Evolutionary conservation across 2,797 vertebrate genomes (phyloP).

Genomic region (Acipenser transmontanus): DNA sequence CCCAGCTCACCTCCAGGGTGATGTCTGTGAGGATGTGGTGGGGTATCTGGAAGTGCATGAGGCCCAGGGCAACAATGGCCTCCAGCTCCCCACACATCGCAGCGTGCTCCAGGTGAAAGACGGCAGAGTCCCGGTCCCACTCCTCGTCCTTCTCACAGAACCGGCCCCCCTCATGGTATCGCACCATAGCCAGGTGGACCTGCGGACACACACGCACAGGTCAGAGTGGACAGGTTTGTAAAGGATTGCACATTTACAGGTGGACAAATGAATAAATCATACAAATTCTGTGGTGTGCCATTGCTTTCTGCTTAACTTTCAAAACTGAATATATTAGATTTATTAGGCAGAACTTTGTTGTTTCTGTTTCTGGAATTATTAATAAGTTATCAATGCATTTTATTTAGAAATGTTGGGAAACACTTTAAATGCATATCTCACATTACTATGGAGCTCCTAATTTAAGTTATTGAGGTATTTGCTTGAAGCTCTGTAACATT

Average conservation of each 20-base stretch:
- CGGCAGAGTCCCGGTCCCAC: conserved; percentile 81
- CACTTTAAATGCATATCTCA: no score
- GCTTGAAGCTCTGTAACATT: no score
- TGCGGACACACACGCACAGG: conserved; percentile 31
- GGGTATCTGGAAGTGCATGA: conserved; percentile 81
- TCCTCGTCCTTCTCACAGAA: conserved; percentile 82
- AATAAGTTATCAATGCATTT: no score
- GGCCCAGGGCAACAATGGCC: conserved; percentile 83
- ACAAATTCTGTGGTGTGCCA: no score
- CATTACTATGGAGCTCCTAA: no score
- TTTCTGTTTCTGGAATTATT: no score
- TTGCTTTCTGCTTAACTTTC: no score
- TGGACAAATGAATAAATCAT: not conserved
- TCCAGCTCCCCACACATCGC: conserved; percentile 91
- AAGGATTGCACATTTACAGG: not conserved
- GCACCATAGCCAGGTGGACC: conserved; percentile 94
- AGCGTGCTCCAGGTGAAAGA: conserved; percentile 86
- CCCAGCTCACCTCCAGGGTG: conserved; percentile 66
- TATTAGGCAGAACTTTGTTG: no score
- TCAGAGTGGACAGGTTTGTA: not conserved
- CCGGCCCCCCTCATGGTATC: conserved; percentile 85
- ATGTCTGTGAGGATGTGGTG: conserved; percentile 85
- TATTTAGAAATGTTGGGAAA: no score
- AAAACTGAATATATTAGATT: no score
- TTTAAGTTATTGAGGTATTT: no score